These are phyloP conservation scores for Coecobrya sp. DNA, from an alignment of 2,888 invertebrate species.

Conservation along the genomic window DNA sequence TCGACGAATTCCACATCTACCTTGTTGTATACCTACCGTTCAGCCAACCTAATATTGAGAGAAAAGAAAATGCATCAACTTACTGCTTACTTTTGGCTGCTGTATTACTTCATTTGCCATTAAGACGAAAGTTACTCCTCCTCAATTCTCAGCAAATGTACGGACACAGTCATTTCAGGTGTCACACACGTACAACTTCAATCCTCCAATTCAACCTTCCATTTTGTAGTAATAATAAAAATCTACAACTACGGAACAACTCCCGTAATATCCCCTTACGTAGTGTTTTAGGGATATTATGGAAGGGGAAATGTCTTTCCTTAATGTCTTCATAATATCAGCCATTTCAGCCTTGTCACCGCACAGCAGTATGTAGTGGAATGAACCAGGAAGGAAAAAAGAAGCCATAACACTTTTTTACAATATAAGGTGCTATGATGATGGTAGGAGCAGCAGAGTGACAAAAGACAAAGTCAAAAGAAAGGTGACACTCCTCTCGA, in stretches of 20 bases:
- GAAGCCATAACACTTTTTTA: constrained; percentile 41
- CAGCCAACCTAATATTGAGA: not conserved
- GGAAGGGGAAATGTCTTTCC: not conserved
- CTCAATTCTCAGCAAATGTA: not conserved
- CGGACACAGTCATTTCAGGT: constrained; percentile 65
- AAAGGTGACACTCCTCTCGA: constrained; percentile 39
- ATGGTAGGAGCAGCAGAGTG: not conserved
- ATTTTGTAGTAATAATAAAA: constrained; percentile 45
- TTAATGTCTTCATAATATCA: constrained; percentile 51
- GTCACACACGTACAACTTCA: constrained; percentile 59
- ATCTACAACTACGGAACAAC: not conserved
- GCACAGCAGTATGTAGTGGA: not conserved
- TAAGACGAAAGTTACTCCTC: constrained; percentile 32
- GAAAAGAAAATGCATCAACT: too few species aligned
- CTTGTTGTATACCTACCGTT: too few species aligned
- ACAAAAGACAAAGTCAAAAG: constrained; percentile 34
- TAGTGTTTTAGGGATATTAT: constrained; percentile 38
- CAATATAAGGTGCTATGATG: not conserved
- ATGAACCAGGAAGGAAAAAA: constrained; percentile 16
- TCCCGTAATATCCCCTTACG: not conserved
- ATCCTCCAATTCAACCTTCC: constrained; percentile 9
- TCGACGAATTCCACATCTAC: too few species aligned
- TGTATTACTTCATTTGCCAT: constrained; percentile 46
- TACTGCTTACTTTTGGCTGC: constrained; percentile 12
- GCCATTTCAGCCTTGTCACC: constrained; percentile 11